Percentiles rank a stretch among this genome's conserved stretches.
phyloP scores from a whole-genome alignment of 2,113 vertebrate species.

The Petrocephalus zakoni region DNA sequence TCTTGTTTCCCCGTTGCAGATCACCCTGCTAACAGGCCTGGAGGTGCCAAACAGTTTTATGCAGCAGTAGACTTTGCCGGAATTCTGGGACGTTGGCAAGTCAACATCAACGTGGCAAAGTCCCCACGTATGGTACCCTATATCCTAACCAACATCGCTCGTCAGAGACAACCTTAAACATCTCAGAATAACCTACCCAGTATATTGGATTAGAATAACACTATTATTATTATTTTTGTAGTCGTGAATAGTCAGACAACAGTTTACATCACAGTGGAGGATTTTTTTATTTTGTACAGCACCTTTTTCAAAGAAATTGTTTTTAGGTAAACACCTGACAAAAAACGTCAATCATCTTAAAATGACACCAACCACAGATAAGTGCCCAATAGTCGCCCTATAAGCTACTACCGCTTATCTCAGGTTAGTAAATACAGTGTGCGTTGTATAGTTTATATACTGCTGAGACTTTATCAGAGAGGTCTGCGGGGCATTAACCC shows the following conservation, averaged over 20 bases:
- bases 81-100: conserved; percentile 31
- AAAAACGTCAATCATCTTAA: not conserved
- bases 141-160: conserved; percentile 15
- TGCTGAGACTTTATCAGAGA: not conserved
- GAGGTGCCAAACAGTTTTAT: conserved; percentile 77
- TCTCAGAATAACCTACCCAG: not conserved
- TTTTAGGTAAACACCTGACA: not conserved
- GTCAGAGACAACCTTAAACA: not conserved
- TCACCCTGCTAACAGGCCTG: conserved; percentile 84
- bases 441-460: conserved; percentile 5
- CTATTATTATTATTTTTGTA: conserved; percentile 14
- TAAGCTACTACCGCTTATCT: conserved; percentile 11
- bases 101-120: conserved; percentile 16
- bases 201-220: not conserved
- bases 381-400: conserved; percentile 3
- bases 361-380: not conserved
- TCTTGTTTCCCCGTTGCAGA: conserved; percentile 58
- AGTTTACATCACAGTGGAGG: not conserved
- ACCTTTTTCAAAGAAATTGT: conserved; percentile 7
- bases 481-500: not conserved
- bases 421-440: conserved; percentile 19
- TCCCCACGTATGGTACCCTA: not conserved
- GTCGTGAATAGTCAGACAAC: conserved; percentile 7
- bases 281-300: conserved; percentile 15
- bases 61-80: conserved; percentile 41